These are phyloP conservation scores for Ptilorrhoa leucosticta DNA, from an alignment of 2,113 vertebrate species.

Conservation along the genomic window DNA sequence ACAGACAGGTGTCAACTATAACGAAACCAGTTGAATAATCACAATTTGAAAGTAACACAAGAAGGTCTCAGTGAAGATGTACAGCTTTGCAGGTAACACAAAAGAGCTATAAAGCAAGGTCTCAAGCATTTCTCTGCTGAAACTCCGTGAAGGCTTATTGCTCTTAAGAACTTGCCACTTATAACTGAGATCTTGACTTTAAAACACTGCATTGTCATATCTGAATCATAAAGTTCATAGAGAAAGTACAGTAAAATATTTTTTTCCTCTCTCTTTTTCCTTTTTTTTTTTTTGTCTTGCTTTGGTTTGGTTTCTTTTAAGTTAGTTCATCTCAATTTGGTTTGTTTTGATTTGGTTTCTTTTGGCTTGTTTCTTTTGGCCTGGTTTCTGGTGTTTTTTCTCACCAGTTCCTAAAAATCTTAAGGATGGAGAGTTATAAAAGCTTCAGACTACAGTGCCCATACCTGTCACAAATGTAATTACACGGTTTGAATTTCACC, in stretches of 20 bases:
- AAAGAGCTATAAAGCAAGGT: not conserved
- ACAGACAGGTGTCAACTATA: not conserved
- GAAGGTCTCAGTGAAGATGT: not conserved
- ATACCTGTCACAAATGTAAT: not conserved
- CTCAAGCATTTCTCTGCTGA: not conserved
- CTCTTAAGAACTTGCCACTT: not conserved
- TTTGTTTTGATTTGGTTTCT: not conserved
- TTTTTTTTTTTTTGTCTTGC: accelerated
- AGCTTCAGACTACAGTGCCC: not conserved
- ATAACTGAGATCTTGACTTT: not conserved
- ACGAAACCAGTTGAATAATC: not conserved
- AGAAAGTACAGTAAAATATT: not conserved
- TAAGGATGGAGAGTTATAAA: not conserved
- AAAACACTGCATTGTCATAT: not conserved
- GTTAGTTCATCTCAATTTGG: not conserved
- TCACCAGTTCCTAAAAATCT: not conserved
- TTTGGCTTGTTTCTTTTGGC: not conserved
- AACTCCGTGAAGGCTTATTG: not conserved
- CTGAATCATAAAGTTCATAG: not conserved
- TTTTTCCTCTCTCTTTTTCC: accelerated
- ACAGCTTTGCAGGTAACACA: accelerated
- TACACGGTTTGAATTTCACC: not conserved
- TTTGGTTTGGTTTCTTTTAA: accelerated
- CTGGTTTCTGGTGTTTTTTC: not conserved
- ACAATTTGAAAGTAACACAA: not conserved